Conservation (phyloP, 2,888 invertebrate genomes). For the Trichopoda pennipes region DNA sequence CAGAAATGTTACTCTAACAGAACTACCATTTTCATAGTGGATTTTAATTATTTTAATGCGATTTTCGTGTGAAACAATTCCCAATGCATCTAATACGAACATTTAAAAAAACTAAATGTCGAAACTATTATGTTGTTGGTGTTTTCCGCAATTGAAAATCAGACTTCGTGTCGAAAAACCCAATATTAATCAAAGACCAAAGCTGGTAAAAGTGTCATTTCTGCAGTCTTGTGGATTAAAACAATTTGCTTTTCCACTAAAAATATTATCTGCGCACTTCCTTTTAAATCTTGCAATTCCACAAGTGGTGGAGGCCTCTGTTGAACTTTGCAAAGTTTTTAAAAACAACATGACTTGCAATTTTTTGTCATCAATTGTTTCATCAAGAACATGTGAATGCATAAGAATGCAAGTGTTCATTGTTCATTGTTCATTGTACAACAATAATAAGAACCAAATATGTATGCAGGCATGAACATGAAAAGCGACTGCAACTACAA, state of each 20-base stretch:
- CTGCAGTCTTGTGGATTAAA: background rate
- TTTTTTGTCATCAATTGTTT: conserved; percentile 13
- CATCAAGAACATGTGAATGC: conserved; percentile 11
- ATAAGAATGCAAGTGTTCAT: conserved; percentile 35
- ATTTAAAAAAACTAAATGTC: no score
- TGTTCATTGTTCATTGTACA: no score
- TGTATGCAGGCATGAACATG: conserved; percentile 14
- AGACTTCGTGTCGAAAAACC: no score
- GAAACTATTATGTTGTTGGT: no score
- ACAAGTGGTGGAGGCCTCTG: background rate
- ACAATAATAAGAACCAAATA: conserved; percentile 6
- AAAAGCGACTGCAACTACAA: conserved; percentile 26
- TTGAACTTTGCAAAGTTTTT: background rate
- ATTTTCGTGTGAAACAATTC: no score
- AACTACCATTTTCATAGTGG: no score
- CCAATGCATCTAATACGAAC: no score
- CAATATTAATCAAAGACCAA: background rate
- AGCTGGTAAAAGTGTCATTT: background rate
- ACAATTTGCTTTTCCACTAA: conserved; percentile 1
- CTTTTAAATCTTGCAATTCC: conserved; percentile 15
- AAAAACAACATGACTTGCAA: conserved; percentile 27
- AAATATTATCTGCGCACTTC: conserved; percentile 22
- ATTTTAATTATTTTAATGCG: no score
- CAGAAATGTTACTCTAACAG: no score
- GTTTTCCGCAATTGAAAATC: no score